These are phyloP conservation scores for Philaethria dido DNA, from an alignment of 2,888 invertebrate species.

Conservation along the genomic window DNA sequence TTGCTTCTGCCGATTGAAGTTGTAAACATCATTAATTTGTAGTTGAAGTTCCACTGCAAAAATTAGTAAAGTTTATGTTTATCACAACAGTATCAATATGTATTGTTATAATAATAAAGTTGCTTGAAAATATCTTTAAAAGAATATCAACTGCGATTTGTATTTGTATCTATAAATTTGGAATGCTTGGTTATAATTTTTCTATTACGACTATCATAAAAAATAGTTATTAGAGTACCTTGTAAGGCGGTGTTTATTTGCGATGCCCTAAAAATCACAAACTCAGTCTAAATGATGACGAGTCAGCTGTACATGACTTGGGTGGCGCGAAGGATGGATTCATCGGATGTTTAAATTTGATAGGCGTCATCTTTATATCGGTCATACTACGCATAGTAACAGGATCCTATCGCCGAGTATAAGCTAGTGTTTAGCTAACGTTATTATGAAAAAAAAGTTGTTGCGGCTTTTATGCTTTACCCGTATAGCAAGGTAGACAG, in stretches of 20 bases:
- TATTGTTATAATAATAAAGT: too few relatives aligned
- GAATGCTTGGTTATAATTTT: too few relatives aligned
- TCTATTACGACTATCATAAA: background rate
- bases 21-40: too few relatives aligned
- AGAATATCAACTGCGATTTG: too few relatives aligned
- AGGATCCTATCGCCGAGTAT: slow-evolving; percentile 9
- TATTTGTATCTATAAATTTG: too few relatives aligned
- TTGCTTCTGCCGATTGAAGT: too few relatives aligned
- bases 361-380: slow-evolving; percentile 41
- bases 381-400: slow-evolving; percentile 30
- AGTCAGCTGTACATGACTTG: slow-evolving; percentile 18
- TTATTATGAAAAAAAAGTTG: background rate
- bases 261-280: slow-evolving; percentile 3
- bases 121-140: too few relatives aligned
- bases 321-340: slow-evolving; percentile 38
- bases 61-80: too few relatives aligned
- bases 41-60: too few relatives aligned
- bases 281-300: slow-evolving; percentile 18
- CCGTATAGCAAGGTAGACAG: too few relatives aligned
- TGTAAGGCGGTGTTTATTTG: background rate
- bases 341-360: slow-evolving; percentile 39
- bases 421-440: background rate
- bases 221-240: background rate
- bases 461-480: too few relatives aligned
- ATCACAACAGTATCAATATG: too few relatives aligned